Conservation (phyloP, 2,888 invertebrate species). For the Ichneumoninae sp. region DNA sequence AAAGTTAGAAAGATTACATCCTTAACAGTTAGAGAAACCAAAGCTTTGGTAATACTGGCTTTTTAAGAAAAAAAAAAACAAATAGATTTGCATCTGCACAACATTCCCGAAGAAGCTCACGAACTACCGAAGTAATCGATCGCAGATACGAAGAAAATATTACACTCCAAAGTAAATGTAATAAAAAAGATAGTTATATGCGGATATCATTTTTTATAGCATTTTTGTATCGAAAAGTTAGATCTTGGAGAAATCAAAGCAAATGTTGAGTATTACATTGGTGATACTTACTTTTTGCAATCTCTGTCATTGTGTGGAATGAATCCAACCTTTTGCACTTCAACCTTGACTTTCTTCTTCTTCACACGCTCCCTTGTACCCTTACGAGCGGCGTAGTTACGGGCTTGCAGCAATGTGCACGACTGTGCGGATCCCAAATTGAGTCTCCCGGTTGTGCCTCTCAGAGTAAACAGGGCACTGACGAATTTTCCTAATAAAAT, state of each 20-base stretch:
- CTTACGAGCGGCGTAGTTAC: constrained; percentile 91
- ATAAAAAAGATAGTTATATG: no score
- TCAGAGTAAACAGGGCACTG: constrained; percentile 42
- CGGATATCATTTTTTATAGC: no score
- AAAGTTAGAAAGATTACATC: no score
- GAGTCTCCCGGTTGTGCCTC: constrained; percentile 34
- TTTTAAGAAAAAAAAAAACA: constrained; percentile 81
- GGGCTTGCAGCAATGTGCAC: constrained; percentile 73
- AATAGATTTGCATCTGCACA: no score
- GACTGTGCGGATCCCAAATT: constrained; percentile 48
- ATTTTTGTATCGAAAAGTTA: neutral
- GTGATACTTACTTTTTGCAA: constrained; percentile 85
- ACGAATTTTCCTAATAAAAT: constrained; percentile 55
- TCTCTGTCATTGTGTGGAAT: constrained; percentile 89
- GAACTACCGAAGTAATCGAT: no score
- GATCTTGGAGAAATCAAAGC: neutral
- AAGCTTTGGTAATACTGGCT: constrained; percentile 81
- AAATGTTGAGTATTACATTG: neutral
- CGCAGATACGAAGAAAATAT: no score
- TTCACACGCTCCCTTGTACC: constrained; percentile 91
- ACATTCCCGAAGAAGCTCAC: no score
- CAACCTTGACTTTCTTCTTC: constrained; percentile 91
- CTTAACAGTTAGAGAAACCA: no score
- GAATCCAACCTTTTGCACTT: constrained; percentile 90
- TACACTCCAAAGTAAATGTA: no score